Conservation (phyloP, 2,797 vertebrate genomes). For the Aplochiton taeniatus region DNA sequence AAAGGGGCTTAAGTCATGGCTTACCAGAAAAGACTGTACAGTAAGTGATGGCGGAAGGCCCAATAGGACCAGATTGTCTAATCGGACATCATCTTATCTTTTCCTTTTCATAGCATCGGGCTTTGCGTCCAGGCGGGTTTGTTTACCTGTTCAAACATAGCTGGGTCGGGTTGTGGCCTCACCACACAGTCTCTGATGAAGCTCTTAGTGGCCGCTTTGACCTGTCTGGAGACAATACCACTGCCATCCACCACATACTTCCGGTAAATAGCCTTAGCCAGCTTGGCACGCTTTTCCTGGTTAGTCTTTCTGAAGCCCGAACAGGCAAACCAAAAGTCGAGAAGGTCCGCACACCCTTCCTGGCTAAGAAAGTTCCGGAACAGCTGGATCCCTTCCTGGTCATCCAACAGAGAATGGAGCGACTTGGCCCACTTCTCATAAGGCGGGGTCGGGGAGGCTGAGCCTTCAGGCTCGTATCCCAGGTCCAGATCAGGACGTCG, state of each 20-base stretch:
- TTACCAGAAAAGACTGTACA: too few relatives aligned
- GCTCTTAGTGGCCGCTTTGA: slow-evolving; percentile 90
- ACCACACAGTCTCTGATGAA: slow-evolving; percentile 91
- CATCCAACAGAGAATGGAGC: slow-evolving; percentile 89
- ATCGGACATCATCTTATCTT: neutral
- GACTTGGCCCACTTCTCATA: slow-evolving; percentile 96
- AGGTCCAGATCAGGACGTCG: slow-evolving; percentile 89
- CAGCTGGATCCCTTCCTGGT: slow-evolving; percentile 93
- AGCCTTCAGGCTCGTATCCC: slow-evolving; percentile 95
- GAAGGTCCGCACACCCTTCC: slow-evolving; percentile 88
- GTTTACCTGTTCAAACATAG: slow-evolving; percentile 87
- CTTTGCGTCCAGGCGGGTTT: neutral
- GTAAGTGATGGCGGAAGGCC: too few relatives aligned
- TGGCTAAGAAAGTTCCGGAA: slow-evolving; percentile 91
- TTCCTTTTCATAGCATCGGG: neutral
- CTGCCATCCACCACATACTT: slow-evolving; percentile 90
- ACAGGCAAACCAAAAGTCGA: slow-evolving; percentile 99
- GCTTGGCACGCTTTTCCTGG: slow-evolving; percentile 85
- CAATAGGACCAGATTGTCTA: neutral
- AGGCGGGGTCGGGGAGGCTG: slow-evolving; percentile 88
- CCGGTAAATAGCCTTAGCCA: slow-evolving; percentile 95
- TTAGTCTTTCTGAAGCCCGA: slow-evolving; percentile 88
- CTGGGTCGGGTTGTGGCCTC: slow-evolving; percentile 87
- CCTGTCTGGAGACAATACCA: slow-evolving; percentile 88
- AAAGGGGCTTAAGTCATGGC: too few relatives aligned